Evolutionary conservation across 37 sponge, comb jelly and placozoan species (phyloP).

Genomic region (Aplysina aerophoba): DNA sequence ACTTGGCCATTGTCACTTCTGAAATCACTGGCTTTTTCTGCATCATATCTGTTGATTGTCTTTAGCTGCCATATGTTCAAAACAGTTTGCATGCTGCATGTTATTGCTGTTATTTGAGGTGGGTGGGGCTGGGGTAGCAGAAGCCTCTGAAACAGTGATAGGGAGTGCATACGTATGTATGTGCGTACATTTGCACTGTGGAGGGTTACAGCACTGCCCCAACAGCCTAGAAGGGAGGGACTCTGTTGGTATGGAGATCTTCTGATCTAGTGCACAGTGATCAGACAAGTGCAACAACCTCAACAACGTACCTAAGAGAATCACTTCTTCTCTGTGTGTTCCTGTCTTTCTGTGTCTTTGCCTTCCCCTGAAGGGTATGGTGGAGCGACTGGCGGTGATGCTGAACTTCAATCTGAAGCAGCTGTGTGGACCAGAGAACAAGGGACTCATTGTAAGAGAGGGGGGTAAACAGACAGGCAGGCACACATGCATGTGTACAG

Average conservation of each 20-base stretch:
- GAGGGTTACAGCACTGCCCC: too few relatives aligned
- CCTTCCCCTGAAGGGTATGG: too few relatives aligned
- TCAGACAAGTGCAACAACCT: too few relatives aligned
- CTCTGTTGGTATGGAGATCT: too few relatives aligned
- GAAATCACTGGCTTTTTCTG: too few relatives aligned
- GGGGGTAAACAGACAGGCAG: not conserved
- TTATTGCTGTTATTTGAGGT: too few relatives aligned
- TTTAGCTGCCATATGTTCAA: too few relatives aligned
- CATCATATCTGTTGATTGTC: too few relatives aligned
- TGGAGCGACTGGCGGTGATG: slow-evolving; percentile 81
- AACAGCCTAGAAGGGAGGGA: too few relatives aligned
- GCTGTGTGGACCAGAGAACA: slow-evolving; percentile 93
- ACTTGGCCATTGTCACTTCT: too few relatives aligned
- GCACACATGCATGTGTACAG: not conserved
- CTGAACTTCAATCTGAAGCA: slow-evolving; percentile 94
- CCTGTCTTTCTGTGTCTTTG: not conserved
- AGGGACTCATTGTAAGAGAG: slow-evolving; percentile 76
- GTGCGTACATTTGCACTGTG: not conserved
- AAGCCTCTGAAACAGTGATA: not conserved
- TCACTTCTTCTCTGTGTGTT: not conserved
- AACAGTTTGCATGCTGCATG: too few relatives aligned
- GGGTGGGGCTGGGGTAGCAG: not conserved
- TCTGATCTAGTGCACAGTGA: too few relatives aligned
- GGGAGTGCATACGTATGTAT: not conserved
- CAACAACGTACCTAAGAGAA: not conserved